These are phyloP conservation scores for Xyrichtys novacula DNA, from an alignment of 2,797 vertebrate genomes.

Conservation along the genomic window DNA sequence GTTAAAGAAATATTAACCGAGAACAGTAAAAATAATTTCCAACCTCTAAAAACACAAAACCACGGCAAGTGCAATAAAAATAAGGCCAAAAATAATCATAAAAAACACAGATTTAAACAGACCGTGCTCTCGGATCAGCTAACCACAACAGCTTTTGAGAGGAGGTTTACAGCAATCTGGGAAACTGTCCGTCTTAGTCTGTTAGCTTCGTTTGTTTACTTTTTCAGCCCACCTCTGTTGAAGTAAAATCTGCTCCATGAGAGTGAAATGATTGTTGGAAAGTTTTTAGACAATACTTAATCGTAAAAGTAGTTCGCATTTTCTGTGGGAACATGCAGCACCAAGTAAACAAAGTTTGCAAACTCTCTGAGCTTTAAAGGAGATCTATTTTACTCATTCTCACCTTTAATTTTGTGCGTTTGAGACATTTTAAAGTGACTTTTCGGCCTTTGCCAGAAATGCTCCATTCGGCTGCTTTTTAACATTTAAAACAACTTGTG, in stretches of 20 bases:
- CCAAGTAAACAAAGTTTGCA: neutral
- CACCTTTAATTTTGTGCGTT: too few species aligned
- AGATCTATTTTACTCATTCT: too few species aligned
- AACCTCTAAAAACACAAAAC: too few species aligned
- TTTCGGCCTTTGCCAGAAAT: too few species aligned
- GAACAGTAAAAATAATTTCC: neutral
- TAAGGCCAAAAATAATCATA: neutral
- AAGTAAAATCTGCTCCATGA: neutral
- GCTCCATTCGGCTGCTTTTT: too few species aligned
- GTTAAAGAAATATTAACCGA: neutral
- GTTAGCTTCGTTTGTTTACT: neutral
- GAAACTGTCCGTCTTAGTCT: neutral
- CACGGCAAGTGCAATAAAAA: neutral
- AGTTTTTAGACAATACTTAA: neutral
- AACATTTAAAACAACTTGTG: too few species aligned
- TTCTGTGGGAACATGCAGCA: neutral
- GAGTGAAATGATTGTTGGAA: neutral
- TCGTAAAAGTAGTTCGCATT: neutral
- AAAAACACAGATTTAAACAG: neutral
- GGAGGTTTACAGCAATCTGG: neutral
- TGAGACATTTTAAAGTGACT: too few species aligned
- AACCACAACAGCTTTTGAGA: neutral
- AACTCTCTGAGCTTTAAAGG: neutral
- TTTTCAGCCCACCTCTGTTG: neutral
- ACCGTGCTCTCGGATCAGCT: neutral